Conservation (phyloP, 2,113 vertebrate genomes). For the Istiophorus platypterus region DNA sequence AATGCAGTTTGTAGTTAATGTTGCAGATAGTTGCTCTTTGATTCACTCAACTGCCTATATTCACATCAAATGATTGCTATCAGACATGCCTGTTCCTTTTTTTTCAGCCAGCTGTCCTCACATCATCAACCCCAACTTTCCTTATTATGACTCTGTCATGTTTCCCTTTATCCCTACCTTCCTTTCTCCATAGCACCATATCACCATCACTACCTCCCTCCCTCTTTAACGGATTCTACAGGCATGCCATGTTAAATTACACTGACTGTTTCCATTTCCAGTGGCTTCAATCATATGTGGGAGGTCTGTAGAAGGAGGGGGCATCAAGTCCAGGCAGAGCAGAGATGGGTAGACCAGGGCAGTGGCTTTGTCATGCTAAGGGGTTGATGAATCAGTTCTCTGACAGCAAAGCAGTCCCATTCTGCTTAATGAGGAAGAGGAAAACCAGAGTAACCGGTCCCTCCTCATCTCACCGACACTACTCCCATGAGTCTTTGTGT, state of each 20-base stretch:
- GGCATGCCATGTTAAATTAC: conserved; percentile 71
- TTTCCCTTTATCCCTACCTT: neutral
- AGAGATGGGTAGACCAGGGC: conserved; percentile 43
- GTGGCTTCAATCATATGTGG: conserved; percentile 72
- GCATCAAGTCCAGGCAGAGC: conserved; percentile 47
- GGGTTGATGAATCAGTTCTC: conserved; percentile 66
- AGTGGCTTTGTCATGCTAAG: conserved; percentile 32
- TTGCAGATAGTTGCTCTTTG: conserved; percentile 8
- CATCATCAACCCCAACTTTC: conserved; percentile 26
- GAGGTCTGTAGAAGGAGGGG: conserved; percentile 50
- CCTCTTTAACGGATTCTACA: conserved; percentile 57
- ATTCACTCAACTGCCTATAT: conserved; percentile 1
- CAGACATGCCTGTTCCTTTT: conserved; percentile 2
- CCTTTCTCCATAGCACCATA: conserved; percentile 6
- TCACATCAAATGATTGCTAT: conserved; percentile 9
- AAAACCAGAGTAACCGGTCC: conserved; percentile 41
- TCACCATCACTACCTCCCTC: conserved; percentile 3
- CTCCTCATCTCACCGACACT: conserved; percentile 54
- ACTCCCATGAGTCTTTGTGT: conserved; percentile 37
- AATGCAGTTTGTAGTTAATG: neutral
- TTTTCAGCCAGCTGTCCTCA: conserved; percentile 10
- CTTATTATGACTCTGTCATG: conserved; percentile 12
- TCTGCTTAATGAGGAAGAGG: conserved; percentile 75
- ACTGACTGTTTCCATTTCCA: conserved; percentile 75
- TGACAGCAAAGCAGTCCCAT: conserved; percentile 66